These are phyloP conservation scores for Phragmatobia fuliginosa DNA, from an alignment of 2,888 invertebrate species.

Conservation along the genomic window DNA sequence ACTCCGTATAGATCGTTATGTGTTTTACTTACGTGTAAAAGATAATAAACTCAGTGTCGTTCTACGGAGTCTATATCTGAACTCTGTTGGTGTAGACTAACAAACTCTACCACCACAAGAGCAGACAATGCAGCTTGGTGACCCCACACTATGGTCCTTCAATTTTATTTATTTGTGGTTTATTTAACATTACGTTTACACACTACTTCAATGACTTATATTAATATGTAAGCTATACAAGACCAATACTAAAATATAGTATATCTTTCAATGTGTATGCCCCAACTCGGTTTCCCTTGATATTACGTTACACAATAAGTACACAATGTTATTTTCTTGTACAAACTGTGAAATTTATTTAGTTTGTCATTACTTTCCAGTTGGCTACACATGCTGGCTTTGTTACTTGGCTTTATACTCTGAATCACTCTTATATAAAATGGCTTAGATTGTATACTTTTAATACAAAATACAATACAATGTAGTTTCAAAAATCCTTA, in stretches of 20 bases:
- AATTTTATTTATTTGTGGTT: no score
- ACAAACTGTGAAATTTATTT: slow-evolving; percentile 39
- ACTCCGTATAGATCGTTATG: no score
- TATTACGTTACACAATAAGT: slow-evolving; percentile 44
- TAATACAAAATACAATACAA: background rate
- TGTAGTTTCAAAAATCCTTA: no score
- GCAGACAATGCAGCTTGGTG: no score
- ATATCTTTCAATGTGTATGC: slow-evolving; percentile 22
- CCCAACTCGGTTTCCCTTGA: slow-evolving; percentile 43
- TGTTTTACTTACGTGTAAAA: no score
- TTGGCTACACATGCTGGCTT: slow-evolving; percentile 8
- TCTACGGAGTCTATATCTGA: no score
- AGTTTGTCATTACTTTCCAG: slow-evolving; percentile 37
- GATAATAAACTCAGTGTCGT: no score
- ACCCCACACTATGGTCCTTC: no score
- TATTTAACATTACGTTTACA: background rate
- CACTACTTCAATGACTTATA: background rate
- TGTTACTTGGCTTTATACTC: background rate
- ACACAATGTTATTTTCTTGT: slow-evolving; percentile 50
- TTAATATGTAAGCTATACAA: background rate
- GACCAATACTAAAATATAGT: background rate
- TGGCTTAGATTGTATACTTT: no score
- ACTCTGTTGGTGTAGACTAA: no score
- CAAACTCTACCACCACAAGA: no score
- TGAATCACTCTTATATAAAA: background rate